These are phyloP conservation scores for Lissocephala sabroskyi DNA, from an alignment of 2,888 invertebrate species.

Conservation along the genomic window DNA sequence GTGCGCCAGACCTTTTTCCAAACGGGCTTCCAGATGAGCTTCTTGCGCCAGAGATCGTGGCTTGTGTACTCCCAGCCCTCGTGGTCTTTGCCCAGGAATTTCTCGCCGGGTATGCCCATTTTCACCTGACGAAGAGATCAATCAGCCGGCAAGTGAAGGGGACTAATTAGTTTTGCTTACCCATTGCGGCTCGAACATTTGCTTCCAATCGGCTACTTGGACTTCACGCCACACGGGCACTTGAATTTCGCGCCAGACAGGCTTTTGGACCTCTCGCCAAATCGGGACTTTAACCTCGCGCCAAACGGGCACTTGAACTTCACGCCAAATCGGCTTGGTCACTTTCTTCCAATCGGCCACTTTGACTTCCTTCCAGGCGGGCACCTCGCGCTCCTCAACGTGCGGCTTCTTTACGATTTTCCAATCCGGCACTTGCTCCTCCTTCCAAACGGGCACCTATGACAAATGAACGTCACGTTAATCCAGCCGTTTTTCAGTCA, in stretches of 20 bases:
- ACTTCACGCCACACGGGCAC: conserved; percentile 84
- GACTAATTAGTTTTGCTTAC: conserved; percentile 34
- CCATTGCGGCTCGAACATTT: conserved; percentile 78
- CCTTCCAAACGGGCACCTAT: conserved; percentile 81
- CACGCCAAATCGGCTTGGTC: conserved; percentile 75
- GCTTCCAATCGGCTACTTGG: conserved; percentile 73
- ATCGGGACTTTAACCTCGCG: conserved; percentile 83
- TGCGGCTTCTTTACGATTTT: conserved; percentile 76
- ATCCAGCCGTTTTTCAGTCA: too few relatives aligned
- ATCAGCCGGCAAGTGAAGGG: not conserved
- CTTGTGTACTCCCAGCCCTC: conserved; percentile 89
- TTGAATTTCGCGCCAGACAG: conserved; percentile 76
- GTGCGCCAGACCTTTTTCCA: conserved; percentile 87
- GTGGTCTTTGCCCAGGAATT: conserved; percentile 85
- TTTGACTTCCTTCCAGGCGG: conserved; percentile 82
- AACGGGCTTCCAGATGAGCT: conserved; percentile 78
- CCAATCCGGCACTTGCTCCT: conserved; percentile 82
- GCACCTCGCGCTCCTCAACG: conserved; percentile 81
- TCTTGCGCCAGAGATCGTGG: conserved; percentile 90
- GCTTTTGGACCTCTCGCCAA: conserved; percentile 76
- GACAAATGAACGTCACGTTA: conserved; percentile 73
- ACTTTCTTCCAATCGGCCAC: conserved; percentile 79
- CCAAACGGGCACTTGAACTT: conserved; percentile 81
- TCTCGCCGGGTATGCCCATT: conserved; percentile 84
- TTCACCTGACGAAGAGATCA: conserved; percentile 68